Evolutionary conservation across 2,888 invertebrate species (phyloP).

Genomic region (Drosophila longiperda): DNA sequence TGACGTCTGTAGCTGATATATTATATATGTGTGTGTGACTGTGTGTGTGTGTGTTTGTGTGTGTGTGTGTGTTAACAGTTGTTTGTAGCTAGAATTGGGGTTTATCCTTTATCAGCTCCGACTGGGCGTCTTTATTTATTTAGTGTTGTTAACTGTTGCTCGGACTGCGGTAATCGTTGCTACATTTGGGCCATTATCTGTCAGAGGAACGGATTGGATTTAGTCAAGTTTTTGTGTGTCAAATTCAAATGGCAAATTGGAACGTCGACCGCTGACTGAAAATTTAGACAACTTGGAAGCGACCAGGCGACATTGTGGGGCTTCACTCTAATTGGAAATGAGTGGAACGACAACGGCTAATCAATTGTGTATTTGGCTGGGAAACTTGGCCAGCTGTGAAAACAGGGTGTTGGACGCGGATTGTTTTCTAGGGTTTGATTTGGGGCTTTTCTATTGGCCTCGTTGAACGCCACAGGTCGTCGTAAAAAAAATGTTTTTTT

Average conservation of each 20-base stretch:
- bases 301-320: conserved; percentile 63
- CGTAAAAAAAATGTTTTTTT: conserved; percentile 22
- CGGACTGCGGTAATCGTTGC: conserved; percentile 15
- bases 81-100: conserved; percentile 2
- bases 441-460: conserved; percentile 34
- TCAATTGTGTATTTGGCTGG: conserved; percentile 24
- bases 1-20: conserved; percentile 25
- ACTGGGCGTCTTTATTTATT: conserved; percentile 6
- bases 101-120: conserved; percentile 28
- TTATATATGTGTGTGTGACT: conserved; percentile 10
- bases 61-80: conserved; percentile 8
- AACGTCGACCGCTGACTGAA: conserved; percentile 71
- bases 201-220: conserved; percentile 14
- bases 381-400: conserved; percentile 68
- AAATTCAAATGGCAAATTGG: conserved; percentile 64
- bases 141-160: conserved; percentile 24
- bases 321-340: conserved; percentile 70
- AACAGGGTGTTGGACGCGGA: conserved; percentile 37
- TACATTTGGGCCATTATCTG: conserved; percentile 56
- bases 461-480: conserved; percentile 64
- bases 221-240: conserved; percentile 42
- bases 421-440: neutral
- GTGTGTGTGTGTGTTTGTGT: conserved; percentile 6
- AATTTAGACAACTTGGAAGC: conserved; percentile 46
- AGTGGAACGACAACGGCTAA: conserved; percentile 42